Evolutionary conservation across 2,797 vertebrate species (phyloP), one percentile per base, ranked within the genome.

Genomic region (Chaetodon trifasciatus): DNA sequence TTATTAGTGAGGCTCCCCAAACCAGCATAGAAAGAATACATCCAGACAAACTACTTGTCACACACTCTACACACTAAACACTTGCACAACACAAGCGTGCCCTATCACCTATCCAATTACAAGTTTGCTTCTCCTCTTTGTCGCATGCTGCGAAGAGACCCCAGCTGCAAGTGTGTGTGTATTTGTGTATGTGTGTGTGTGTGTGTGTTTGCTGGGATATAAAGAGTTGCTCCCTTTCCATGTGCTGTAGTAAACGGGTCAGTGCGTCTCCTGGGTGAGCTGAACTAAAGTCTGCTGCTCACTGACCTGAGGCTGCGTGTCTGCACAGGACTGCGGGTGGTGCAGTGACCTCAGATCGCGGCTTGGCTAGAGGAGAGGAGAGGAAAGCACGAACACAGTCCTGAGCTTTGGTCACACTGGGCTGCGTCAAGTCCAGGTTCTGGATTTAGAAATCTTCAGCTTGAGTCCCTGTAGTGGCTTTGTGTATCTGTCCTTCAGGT

Each of bases 191-290:
- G 66, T 70, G 67, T 57, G 42, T 62, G 21, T 68, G 53, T 64
- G 64, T 46, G 58, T 62, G 67, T 56, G 63, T 32, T 40, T 32
- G 69, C 68, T 70, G 62, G 61, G 76, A 70, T 60, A 78, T 79
- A 70, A 77, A 74, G 68, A 60, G 68, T 90, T 12, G 19, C 47
- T 79, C 71, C 35, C 55, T 64, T 68, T 71, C 83, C 82, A 69
- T 80, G 88, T 85, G 85, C 66, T 80, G 76, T 62, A 63, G 81
- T 75, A 85, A 89, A 88, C 74, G 85, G 93, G 90, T 94, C 92
- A 93, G 75, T 79, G 89, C 79, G 10, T 91, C 90, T 87, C 85
- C 74, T 74, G 86, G 84, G 85, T 66, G 80, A 90, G 83, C 88
- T 58, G 78, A 62, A 55, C 84, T 74, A 16, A 39, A 73, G 83